phyloP scores from a whole-genome alignment of 2,888 invertebrate genomes.

The Prenolepis imparis region DNA sequence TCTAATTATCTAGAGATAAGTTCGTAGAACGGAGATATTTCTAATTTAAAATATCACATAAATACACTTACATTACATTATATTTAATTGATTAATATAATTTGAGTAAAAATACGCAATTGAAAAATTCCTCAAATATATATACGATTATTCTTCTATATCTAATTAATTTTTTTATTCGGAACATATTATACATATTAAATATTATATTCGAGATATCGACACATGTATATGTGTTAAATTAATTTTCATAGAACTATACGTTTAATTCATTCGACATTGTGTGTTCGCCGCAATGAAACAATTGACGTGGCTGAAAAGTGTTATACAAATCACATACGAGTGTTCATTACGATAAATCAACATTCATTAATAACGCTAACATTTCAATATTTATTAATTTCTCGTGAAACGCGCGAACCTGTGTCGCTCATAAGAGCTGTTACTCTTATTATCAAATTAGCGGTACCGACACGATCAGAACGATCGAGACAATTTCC shows the following conservation, averaged over 20 bases:
- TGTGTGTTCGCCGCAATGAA: neutral
- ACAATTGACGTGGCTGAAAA: neutral
- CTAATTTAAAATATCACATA: neutral
- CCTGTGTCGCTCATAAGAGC: neutral
- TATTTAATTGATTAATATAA: neutral
- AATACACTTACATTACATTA: neutral
- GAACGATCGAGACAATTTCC: slow-evolving; percentile 20
- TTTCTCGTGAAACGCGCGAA: neutral
- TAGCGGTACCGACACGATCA: neutral
- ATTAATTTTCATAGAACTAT: neutral
- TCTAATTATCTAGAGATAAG: neutral
- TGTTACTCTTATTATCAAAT: slow-evolving; percentile 5
- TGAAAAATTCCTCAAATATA: neutral
- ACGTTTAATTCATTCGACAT: neutral
- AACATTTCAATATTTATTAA: slow-evolving; percentile 5
- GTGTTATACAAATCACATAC: neutral
- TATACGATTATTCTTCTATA: neutral
- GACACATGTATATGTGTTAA: neutral
- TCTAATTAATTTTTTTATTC: neutral
- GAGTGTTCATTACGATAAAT: slow-evolving; percentile 12
- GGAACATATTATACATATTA: neutral
- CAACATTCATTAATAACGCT: slow-evolving; percentile 13
- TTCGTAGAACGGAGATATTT: neutral
- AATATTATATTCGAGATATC: neutral
- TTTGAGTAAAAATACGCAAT: neutral